Conservation (phyloP, 1,140 invertebrate genomes). For the Drosophila subobscura region DNA sequence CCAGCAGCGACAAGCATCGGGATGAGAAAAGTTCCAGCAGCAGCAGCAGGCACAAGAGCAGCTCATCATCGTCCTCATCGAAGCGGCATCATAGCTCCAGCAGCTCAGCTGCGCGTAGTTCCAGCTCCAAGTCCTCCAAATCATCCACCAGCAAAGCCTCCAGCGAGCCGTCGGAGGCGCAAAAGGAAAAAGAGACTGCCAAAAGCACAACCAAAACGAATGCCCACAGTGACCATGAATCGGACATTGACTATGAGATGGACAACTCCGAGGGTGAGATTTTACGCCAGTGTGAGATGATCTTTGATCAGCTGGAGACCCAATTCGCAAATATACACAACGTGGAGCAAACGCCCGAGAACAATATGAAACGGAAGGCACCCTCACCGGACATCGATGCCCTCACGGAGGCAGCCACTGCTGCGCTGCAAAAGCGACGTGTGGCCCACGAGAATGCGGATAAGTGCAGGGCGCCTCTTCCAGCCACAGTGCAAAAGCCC, state of each 20-base stretch:
- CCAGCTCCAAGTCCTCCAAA: constrained; percentile 26
- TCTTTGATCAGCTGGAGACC: constrained; percentile 87
- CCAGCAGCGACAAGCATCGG: constrained; percentile 54
- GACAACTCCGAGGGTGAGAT: constrained; percentile 85
- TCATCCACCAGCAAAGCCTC: constrained; percentile 33
- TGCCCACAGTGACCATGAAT: constrained; percentile 11
- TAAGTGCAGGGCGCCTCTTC: constrained; percentile 39
- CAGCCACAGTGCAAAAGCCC: constrained; percentile 40
- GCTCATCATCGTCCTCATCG: constrained; percentile 46
- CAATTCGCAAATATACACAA: constrained; percentile 74
- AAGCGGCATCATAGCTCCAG: constrained; percentile 46
- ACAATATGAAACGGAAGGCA: constrained; percentile 62
- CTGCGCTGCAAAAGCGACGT: constrained; percentile 80
- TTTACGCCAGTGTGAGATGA: constrained; percentile 89
- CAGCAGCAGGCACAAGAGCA: constrained; percentile 45
- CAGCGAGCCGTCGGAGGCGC: constrained; percentile 6
- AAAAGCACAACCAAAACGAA: background rate
- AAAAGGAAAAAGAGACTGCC: background rate
- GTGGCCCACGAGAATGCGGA: constrained; percentile 84
- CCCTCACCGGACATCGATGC: constrained; percentile 65
- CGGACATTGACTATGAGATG: constrained; percentile 50
- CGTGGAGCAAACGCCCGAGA: constrained; percentile 1
- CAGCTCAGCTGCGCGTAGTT: constrained; percentile 23
- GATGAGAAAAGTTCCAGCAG: constrained; percentile 46
- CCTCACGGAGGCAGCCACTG: constrained; percentile 56